Percentiles rank a stretch among this genome's conserved stretches.
These are phyloP conservation scores for Autographa gamma DNA, from an alignment of 2,888 invertebrate genomes.

Conservation along the genomic window DNA sequence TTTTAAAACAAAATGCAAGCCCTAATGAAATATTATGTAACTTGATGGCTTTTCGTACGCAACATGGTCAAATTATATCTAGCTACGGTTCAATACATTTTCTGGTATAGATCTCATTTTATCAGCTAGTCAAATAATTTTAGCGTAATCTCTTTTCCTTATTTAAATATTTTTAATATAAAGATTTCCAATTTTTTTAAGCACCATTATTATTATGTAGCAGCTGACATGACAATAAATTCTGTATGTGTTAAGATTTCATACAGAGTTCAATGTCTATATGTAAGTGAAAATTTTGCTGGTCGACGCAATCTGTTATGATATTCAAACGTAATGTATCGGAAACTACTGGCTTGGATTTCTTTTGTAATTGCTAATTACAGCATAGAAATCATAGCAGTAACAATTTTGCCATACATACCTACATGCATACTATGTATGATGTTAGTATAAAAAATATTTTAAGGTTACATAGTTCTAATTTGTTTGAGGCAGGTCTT, in stretches of 20 bases:
- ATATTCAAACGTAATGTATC: slow-evolving; percentile 5
- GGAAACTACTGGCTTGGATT: background rate
- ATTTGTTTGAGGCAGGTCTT: too few species aligned
- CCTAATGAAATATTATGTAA: background rate
- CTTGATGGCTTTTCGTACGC: too few species aligned
- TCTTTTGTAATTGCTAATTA: background rate
- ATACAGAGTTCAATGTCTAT: slow-evolving; percentile 36
- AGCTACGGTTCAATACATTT: too few species aligned
- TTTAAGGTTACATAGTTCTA: too few species aligned
- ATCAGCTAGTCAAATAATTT: too few species aligned
- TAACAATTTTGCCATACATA: too few species aligned
- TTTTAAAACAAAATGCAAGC: background rate
- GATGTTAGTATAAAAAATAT: too few species aligned
- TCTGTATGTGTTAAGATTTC: slow-evolving; percentile 19
- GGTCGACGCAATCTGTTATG: slow-evolving; percentile 23
- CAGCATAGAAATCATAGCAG: background rate
- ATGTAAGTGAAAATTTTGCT: slow-evolving; percentile 25
- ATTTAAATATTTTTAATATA: too few species aligned
- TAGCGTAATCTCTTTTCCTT: too few species aligned
- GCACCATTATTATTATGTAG: slow-evolving; percentile 28
- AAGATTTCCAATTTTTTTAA: slow-evolving; percentile 17
- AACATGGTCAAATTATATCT: too few species aligned
- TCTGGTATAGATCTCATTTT: too few species aligned
- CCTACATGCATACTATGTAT: too few species aligned
- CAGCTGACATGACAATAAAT: slow-evolving; percentile 37